Evolutionary conservation across 1,140 invertebrate genomes (phyloP).

Genomic region (Cardiocondyla obscurior): DNA sequence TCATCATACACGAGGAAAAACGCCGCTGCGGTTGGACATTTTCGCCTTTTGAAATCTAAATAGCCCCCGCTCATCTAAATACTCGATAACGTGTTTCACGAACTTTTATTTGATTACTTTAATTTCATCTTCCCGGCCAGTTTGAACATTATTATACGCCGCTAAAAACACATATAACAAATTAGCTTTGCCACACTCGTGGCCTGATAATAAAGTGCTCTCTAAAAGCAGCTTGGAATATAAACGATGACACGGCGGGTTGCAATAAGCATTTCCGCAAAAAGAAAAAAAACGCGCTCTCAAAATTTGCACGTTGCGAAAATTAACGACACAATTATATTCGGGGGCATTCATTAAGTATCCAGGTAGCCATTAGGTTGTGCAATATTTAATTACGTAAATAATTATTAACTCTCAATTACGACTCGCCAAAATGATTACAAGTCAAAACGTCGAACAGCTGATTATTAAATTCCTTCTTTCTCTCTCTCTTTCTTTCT

Average conservation of each 20-base stretch:
- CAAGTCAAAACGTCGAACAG: neutral
- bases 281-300: neutral
- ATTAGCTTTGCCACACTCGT: neutral
- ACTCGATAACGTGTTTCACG: neutral
- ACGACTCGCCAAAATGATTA: neutral
- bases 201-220: neutral
- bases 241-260: neutral
- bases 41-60: neutral
- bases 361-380: neutral
- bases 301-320: neutral
- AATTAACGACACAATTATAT: neutral
- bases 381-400: slow-evolving; percentile 23
- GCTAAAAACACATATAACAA: neutral
- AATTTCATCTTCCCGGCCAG: neutral
- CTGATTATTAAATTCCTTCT: neutral
- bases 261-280: neutral
- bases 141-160: slow-evolving; percentile 11
- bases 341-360: neutral
- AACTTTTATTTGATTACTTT: slow-evolving; percentile 17
- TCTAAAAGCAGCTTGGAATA: neutral
- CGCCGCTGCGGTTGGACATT: neutral
- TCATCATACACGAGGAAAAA: neutral
- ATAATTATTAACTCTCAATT: neutral
- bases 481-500: too few species aligned
- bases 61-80: neutral